Evolutionary conservation across 2,888 invertebrate genomes (phyloP).

Genomic region (Polydrusus cervinus): DNA sequence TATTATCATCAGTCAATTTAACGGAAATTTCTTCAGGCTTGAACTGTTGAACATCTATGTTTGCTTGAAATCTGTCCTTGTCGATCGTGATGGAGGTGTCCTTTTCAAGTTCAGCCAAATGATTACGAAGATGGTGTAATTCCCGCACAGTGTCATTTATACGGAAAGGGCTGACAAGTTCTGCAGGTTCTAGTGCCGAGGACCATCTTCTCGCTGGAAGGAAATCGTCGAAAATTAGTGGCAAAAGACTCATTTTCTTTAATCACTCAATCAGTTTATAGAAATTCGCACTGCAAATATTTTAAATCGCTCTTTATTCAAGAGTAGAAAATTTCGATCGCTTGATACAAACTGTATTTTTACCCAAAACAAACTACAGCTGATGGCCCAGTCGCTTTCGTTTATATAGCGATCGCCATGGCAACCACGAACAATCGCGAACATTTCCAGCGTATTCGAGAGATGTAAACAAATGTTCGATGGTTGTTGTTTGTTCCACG

Average conservation of each 20-base stretch:
- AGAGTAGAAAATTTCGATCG: neutral
- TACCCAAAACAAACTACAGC: neutral
- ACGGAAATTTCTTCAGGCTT: slow-evolving; percentile 85
- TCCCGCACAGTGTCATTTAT: neutral
- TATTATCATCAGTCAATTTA: slow-evolving; percentile 77
- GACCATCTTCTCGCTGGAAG: neutral
- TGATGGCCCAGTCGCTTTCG: neutral
- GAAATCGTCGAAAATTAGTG: slow-evolving; percentile 37
- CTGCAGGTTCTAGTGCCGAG: neutral
- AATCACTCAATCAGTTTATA: neutral
- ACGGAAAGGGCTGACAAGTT: neutral
- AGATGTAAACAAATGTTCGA: neutral
- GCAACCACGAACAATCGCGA: neutral
- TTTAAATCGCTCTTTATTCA: neutral
- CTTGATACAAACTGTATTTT: neutral
- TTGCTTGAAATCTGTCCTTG: slow-evolving; percentile 81
- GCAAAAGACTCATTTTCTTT: slow-evolving; percentile 39
- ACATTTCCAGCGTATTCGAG: neutral
- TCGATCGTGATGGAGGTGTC: slow-evolving; percentile 64
- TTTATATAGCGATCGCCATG: neutral
- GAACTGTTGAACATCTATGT: slow-evolving; percentile 85
- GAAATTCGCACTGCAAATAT: neutral
- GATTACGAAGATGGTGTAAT: slow-evolving; percentile 20
- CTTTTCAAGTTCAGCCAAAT: slow-evolving; percentile 35
- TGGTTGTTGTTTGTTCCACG: neutral